These are phyloP conservation scores for Taenioides sp. DNA, from an alignment of 2,797 vertebrate genomes.

Conservation along the genomic window DNA sequence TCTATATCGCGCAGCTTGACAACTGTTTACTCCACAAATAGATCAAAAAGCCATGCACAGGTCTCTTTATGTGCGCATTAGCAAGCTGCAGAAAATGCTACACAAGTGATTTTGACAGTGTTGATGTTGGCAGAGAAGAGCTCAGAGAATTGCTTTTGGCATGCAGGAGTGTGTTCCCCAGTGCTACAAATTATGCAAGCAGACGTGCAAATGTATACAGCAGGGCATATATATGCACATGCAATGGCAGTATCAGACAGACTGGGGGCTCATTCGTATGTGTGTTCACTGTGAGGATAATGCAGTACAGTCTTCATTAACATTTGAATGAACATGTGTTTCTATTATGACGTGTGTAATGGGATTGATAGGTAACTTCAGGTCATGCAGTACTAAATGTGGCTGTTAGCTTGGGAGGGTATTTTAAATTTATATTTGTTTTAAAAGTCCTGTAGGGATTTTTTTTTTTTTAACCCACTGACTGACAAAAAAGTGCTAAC, in stretches of 20 bases:
- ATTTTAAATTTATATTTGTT: no score
- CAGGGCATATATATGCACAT: slow-evolving; percentile 10
- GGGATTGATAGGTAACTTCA: neutral
- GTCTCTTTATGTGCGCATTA: slow-evolving; percentile 62
- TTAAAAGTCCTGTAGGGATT: no score
- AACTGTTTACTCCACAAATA: slow-evolving; percentile 63
- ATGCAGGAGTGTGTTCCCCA: slow-evolving; percentile 27
- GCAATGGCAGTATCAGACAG: neutral
- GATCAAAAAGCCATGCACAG: slow-evolving; percentile 59
- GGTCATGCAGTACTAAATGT: neutral
- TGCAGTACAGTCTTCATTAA: slow-evolving; percentile 8
- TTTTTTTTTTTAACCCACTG: no score
- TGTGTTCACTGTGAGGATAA: neutral
- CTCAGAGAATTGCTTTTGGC: slow-evolving; percentile 43
- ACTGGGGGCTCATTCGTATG: neutral
- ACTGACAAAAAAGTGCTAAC: no score
- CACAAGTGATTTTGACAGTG: slow-evolving; percentile 65
- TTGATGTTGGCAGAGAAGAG: slow-evolving; percentile 51
- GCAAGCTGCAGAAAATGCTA: slow-evolving; percentile 53
- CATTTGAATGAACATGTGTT: neutral
- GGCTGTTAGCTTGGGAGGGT: neutral
- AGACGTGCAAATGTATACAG: slow-evolving; percentile 15
- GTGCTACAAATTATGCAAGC: slow-evolving; percentile 34
- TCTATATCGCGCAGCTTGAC: slow-evolving; percentile 49
- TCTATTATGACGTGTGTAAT: neutral